Evolutionary conservation across 2,888 invertebrate species (phyloP), one percentile per base, ranked within the genome.

Genomic region (Himalopsyche anomala): DNA sequence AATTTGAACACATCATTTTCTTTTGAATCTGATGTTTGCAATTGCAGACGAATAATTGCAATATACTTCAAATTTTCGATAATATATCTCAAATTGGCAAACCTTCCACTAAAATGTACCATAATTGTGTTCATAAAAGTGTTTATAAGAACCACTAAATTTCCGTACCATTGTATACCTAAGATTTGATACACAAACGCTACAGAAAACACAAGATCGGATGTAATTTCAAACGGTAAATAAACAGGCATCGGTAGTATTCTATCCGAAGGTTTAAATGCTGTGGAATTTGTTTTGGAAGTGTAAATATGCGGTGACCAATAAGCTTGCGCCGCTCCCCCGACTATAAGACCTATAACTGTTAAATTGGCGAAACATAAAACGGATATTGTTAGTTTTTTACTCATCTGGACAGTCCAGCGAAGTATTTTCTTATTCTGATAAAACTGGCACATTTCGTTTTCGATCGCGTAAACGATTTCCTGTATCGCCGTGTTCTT

Each of bases 41-140:
- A 45, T 42, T 36, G 56, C 15, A 85, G 55, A 0, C 82, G 56
- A 36, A 80, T 8, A 36, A 87, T 82, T 8, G 85, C 74, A 38
- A 86, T 86, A 15, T 56, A 28, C 55, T 56, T 85, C 4, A 83
- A 81, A 69, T 88, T 88, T 45, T 88, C 86, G 17, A 88, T 15
- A 51, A 86, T 56, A 40, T 85, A 84, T 40, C 85, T 85, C 45
- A 88, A 79, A 84, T 88, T 88, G 1, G 83, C 84, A 81, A 88
- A 83, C 74, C 82, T 87, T 11, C 88, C 87, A 15, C 81, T 81
- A 9, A 87, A 40, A 83, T 88, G 88, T 8, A 87, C 84, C 87
- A 88, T 83, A 9, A 88, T 86, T 9, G 87, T 84, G 80, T 87
- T 88, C 82, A 87, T 86, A 40, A 87, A 88, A 6, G 88, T 88